Evolutionary conservation across 2,113 vertebrate genomes (phyloP).

Genomic region (Anseranas semipalmata): DNA sequence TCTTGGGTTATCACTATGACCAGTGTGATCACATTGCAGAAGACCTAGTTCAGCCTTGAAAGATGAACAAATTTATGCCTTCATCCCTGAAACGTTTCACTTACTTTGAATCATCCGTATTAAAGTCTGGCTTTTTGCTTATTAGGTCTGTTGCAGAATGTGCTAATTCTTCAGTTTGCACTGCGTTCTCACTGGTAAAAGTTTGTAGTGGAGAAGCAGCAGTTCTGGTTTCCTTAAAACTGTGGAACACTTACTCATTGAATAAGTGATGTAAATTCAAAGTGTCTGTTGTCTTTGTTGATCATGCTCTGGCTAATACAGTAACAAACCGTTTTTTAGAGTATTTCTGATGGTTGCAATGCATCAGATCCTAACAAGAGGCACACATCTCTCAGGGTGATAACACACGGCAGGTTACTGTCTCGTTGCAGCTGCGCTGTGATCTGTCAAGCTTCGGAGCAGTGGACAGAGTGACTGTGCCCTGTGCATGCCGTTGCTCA

Average conservation of each 20-base stretch:
- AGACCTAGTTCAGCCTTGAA: neutral
- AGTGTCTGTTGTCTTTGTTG: neutral
- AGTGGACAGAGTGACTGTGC: neutral
- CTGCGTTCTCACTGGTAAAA: neutral
- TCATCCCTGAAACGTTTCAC: neutral
- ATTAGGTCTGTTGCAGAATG: neutral
- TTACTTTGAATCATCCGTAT: neutral
- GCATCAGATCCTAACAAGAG: neutral
- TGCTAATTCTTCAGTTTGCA: neutral
- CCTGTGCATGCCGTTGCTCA: neutral
- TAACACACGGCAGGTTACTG: neutral
- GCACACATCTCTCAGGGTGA: fast-evolving
- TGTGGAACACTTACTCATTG: neutral
- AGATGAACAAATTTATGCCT: neutral
- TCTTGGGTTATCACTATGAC: neutral
- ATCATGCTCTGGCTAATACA: neutral
- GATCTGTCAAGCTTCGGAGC: neutral
- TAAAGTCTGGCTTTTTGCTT: neutral
- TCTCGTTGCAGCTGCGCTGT: neutral
- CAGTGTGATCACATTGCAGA: neutral
- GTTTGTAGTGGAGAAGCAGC: neutral
- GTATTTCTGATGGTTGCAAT: neutral
- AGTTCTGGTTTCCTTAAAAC: neutral
- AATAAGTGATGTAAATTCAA: neutral
- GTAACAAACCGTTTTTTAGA: neutral